Evolutionary conservation across 2,113 vertebrate genomes (phyloP).

Genomic region (Poecile atricapillus): DNA sequence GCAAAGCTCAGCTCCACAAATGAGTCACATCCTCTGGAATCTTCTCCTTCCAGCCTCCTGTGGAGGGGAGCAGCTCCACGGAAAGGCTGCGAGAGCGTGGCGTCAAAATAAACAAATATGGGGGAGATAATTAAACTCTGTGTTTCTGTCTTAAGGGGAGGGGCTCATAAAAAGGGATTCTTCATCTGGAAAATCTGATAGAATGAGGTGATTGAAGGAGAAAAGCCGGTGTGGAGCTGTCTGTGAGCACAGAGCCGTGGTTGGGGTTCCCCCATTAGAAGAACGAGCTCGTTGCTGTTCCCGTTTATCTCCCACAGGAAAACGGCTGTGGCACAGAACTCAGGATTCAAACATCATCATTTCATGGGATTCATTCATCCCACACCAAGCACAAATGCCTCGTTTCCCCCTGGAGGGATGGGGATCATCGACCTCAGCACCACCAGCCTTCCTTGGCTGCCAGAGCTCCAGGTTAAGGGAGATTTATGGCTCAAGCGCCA

Average conservation of each 20-base stretch:
- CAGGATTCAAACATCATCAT: rapidly evolving
- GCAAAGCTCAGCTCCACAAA: background rate
- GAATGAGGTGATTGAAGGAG: background rate
- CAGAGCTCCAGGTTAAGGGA: background rate
- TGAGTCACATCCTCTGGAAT: conserved; percentile 42
- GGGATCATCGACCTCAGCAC: background rate
- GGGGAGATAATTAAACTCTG: background rate
- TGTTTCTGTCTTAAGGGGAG: background rate
- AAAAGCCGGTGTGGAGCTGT: background rate
- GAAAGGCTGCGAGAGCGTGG: background rate
- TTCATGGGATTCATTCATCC: background rate
- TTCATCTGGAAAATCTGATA: background rate
- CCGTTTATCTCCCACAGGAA: background rate
- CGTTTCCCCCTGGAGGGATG: background rate
- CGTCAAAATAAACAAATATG: background rate
- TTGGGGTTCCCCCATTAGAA: rapidly evolving
- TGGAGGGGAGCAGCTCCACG: background rate
- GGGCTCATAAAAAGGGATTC: background rate
- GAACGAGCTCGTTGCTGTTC: background rate
- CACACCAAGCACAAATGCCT: background rate
- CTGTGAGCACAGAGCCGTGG: background rate
- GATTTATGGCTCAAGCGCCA: background rate
- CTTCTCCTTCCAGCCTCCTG: background rate
- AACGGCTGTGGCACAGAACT: background rate
- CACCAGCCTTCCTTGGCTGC: background rate